Percentiles rank a stretch among this genome's conserved stretches.
Evolutionary conservation across 2,113 vertebrate genomes (phyloP).

Genomic region (Istiophorus platypterus): DNA sequence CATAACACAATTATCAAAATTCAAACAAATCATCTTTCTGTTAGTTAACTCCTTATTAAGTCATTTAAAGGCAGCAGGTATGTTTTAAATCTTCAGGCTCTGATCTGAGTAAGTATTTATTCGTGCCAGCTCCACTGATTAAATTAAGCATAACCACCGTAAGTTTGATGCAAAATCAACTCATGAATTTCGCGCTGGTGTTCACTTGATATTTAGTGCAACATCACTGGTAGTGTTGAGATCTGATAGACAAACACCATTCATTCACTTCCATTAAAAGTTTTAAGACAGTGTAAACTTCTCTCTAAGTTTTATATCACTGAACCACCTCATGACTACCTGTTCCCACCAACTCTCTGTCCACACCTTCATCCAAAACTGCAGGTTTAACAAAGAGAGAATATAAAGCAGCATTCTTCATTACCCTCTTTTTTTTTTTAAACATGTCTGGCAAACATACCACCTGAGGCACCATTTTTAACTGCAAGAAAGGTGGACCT

Average conservation of each 20-base stretch:
- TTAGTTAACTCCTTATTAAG: neutral
- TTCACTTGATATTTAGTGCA: neutral
- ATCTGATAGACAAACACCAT: neutral
- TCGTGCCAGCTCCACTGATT: neutral
- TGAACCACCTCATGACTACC: constrained; percentile 10
- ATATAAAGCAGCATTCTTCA: constrained; percentile 36
- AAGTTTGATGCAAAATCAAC: constrained; percentile 5
- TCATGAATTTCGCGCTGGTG: neutral
- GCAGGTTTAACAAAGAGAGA: constrained; percentile 24
- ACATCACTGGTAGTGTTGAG: neutral
- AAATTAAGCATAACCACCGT: constrained; percentile 7
- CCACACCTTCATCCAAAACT: constrained; percentile 31
- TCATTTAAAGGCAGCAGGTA: neutral
- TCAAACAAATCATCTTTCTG: neutral
- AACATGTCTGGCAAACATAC: constrained; percentile 36
- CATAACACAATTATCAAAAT: neutral
- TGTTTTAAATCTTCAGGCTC: neutral
- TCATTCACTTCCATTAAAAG: neutral
- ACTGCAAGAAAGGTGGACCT: constrained; percentile 19
- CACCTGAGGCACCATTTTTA: constrained; percentile 13
- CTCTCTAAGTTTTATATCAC: constrained; percentile 36
- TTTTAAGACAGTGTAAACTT: constrained; percentile 39
- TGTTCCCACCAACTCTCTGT: constrained; percentile 25
- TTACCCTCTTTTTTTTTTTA: constrained; percentile 32
- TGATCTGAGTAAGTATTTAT: neutral